Evolutionary conservation across 2,113 vertebrate genomes (phyloP).

Genomic region (Lontra canadensis): DNA sequence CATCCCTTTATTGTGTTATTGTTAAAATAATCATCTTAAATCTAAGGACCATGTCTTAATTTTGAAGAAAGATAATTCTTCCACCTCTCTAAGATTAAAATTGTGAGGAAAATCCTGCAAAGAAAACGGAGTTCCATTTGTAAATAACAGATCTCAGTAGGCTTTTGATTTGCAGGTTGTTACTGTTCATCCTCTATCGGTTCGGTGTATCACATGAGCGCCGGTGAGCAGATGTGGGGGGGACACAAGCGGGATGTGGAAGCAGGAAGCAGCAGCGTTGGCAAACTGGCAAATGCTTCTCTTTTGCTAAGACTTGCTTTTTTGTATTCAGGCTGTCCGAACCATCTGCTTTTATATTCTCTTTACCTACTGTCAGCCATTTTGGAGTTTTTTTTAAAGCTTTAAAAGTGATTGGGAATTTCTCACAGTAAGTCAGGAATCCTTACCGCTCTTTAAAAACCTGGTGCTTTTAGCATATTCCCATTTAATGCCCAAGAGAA

Average conservation of each 20-base stretch:
- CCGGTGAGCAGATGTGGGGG: constrained; percentile 52
- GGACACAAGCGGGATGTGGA: background rate
- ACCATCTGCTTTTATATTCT: constrained; percentile 61
- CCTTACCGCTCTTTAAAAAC: constrained; percentile 25
- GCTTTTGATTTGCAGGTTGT: background rate
- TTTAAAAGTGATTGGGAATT: constrained; percentile 30
- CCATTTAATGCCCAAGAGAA: constrained; percentile 9
- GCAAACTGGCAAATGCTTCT: constrained; percentile 52
- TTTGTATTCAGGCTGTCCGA: constrained; percentile 24
- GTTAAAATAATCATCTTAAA: constrained; percentile 32
- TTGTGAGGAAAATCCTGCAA: background rate
- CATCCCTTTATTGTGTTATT: constrained; percentile 13
- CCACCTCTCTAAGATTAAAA: constrained; percentile 10
- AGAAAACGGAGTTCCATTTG: background rate
- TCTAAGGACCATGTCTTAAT: constrained; percentile 1
- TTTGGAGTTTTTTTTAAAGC: constrained; percentile 25
- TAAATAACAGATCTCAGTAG: background rate
- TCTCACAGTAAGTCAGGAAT: constrained; percentile 26
- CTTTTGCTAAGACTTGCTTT: constrained; percentile 62
- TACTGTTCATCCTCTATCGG: background rate
- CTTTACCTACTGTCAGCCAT: constrained; percentile 44
- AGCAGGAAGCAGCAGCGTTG: constrained; percentile 26
- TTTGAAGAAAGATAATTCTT: constrained; percentile 40
- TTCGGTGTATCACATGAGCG: background rate
- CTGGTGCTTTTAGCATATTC: constrained; percentile 11